A percentile compares a stretch with the other conserved stretches of the same genome.
phyloP scores from a whole-genome alignment of 1,140 invertebrate genomes.

The Stegodyphus mimosarum region DNA sequence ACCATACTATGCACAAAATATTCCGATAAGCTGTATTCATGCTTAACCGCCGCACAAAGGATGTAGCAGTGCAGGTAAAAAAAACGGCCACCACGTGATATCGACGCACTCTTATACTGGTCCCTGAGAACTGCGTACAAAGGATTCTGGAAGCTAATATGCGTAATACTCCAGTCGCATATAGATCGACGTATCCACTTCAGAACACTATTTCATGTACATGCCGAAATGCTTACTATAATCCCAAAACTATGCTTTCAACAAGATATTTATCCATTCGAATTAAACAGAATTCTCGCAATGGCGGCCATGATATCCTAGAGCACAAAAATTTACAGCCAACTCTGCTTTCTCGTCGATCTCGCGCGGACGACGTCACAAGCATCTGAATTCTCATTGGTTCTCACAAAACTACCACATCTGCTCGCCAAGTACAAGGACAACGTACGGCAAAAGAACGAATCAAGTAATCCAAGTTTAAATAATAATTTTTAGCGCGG shows the following conservation, averaged over 20 bases:
- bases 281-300: neutral
- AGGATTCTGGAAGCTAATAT: neutral
- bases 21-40: neutral
- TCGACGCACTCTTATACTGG: slow-evolving; percentile 46
- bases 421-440: slow-evolving; percentile 40
- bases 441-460: slow-evolving; percentile 25
- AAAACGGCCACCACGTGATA: slow-evolving; percentile 57
- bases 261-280: neutral
- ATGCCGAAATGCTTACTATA: neutral
- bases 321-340: slow-evolving; percentile 31
- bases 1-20: neutral
- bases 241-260: neutral
- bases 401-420: slow-evolving; percentile 15
- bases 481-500: neutral
- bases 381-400: slow-evolving; percentile 27
- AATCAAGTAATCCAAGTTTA: neutral
- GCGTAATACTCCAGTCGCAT: neutral
- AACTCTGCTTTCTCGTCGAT: slow-evolving; percentile 47
- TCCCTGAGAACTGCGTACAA: slow-evolving; percentile 36
- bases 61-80: slow-evolving; percentile 47
- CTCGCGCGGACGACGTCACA: slow-evolving; percentile 42
- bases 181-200: neutral
- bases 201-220: neutral
- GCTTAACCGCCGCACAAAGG: slow-evolving; percentile 38
- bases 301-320: slow-evolving; percentile 53